These are phyloP conservation scores for Escarpia spicata DNA, from an alignment of 2,888 invertebrate genomes.

Conservation along the genomic window DNA sequence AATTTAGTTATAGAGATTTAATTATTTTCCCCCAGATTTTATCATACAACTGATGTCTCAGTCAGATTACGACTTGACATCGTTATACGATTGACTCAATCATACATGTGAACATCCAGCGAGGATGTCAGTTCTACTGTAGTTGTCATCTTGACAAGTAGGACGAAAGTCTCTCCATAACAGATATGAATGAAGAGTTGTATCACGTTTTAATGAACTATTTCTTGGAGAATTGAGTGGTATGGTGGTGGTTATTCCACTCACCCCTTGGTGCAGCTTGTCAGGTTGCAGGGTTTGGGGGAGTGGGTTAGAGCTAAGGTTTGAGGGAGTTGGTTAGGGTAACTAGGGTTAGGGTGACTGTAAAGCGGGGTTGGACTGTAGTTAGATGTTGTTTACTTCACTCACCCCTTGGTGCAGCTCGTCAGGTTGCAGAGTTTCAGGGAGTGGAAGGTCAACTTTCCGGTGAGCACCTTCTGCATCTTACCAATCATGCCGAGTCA, in stretches of 20 bases:
- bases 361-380: background rate
- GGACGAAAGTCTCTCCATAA: too few relatives aligned
- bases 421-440: slow-evolving; percentile 54
- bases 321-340: too few relatives aligned
- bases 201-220: background rate
- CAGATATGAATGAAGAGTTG: too few relatives aligned
- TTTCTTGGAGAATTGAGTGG: background rate
- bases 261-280: slow-evolving; percentile 54
- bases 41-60: too few relatives aligned
- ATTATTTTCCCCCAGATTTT: too few relatives aligned
- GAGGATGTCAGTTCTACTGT: too few relatives aligned
- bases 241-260: slow-evolving; percentile 30
- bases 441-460: slow-evolving; percentile 53
- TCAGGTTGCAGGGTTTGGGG: slow-evolving; percentile 52
- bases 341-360: too few relatives aligned
- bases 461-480: slow-evolving; percentile 50
- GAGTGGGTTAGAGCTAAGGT: slow-evolving; percentile 39
- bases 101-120: too few relatives aligned
- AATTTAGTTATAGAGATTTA: too few relatives aligned
- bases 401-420: slow-evolving; percentile 56
- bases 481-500: background rate
- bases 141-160: too few relatives aligned
- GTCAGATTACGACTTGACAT: too few relatives aligned
- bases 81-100: too few relatives aligned
- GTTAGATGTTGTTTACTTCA: slow-evolving; percentile 17